Evolutionary conservation across 2,888 invertebrate species (phyloP), one percentile per base, ranked within the genome.

Genomic region (Aphodius granarius): DNA sequence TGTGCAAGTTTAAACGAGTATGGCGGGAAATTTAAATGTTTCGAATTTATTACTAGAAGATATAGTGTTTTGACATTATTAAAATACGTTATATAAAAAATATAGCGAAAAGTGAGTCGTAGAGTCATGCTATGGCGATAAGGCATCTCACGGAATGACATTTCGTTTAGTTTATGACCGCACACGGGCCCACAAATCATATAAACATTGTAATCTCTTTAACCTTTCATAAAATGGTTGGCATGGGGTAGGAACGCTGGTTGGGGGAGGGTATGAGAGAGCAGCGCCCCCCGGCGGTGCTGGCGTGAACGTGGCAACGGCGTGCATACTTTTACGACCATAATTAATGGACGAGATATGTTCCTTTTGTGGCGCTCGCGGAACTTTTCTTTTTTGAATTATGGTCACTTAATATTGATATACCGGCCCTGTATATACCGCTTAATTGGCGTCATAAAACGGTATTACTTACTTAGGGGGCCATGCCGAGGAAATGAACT

Each of bases 101-200:
- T 65, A 65, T 65, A 18, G 65, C 65, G 65, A 65, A 65, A 65
- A 65, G 6, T 15, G 82, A 80, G 82, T 83, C 84, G 84, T 82
- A 85, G 84, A 85, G 83, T 83, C 79, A 81, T 78, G 82, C 86
- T 85, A 86, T 86, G 86, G 85, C 86, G 86, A 86, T 86, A 86
- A 86, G 85, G 83, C 84, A 82, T 84, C 85, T 84, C 86, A 84
- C 85, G 86, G 84, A 85, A 85, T 85, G 86, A 85, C 87, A 86
- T 86, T 86, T 83, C 84, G 85, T 84, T 85, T 86, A 84, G 84
- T 87, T 87, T 86, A 87, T 82, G 85, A 83, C 84, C 83, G 82
- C 84, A 83, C 82, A 82, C 80, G 84, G 85, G 84, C 83, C 81
- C 84, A 86, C 86, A 86, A 86, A 79, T 86, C 85, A 86, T 85